Evolutionary conservation across 53 echinoderm and acorn worm genomes (phyloP).

Genomic region (Hippasteria phrygiana): DNA sequence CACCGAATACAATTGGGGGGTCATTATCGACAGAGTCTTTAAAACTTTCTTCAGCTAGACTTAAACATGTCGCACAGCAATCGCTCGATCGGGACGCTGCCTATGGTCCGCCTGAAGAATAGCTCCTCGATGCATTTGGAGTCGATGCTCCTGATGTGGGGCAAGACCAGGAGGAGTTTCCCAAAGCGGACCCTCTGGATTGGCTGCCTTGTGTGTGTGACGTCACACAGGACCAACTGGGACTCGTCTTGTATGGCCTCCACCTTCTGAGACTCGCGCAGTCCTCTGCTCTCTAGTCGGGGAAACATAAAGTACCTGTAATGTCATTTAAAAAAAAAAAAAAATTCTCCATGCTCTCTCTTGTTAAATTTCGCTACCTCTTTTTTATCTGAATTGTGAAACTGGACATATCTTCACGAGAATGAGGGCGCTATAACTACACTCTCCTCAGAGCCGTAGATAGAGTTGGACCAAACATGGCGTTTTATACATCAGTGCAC

Average conservation of each 20-base stretch:
- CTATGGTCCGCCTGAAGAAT: conserved; percentile 91
- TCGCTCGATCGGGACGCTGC: conserved; percentile 88
- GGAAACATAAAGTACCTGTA: neutral
- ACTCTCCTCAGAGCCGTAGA: no score
- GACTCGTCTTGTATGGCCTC: conserved; percentile 90
- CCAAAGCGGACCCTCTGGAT: conserved; percentile 86
- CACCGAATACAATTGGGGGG: no score
- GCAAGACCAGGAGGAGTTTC: conserved; percentile 79
- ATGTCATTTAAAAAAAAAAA: no score
- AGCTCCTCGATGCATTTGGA: conserved; percentile 80
- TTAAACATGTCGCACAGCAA: conserved; percentile 98
- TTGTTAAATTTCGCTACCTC: no score
- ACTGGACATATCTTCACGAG: no score
- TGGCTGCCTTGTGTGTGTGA: conserved; percentile 71
- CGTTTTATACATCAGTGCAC: no score
- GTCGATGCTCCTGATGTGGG: conserved; percentile 80
- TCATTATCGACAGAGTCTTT: no score
- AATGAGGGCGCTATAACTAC: no score
- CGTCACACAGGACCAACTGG: conserved; percentile 83
- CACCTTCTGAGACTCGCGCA: conserved; percentile 73
- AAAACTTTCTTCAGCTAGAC: conserved; percentile 69
- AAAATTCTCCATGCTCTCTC: no score
- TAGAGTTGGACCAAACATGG: no score
- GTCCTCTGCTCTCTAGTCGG: conserved; percentile 77
- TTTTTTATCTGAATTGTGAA: no score